Evolutionary conservation across 2,113 vertebrate species (phyloP), one percentile per base, ranked within the genome.

Genomic region (Talpa occidentalis): DNA sequence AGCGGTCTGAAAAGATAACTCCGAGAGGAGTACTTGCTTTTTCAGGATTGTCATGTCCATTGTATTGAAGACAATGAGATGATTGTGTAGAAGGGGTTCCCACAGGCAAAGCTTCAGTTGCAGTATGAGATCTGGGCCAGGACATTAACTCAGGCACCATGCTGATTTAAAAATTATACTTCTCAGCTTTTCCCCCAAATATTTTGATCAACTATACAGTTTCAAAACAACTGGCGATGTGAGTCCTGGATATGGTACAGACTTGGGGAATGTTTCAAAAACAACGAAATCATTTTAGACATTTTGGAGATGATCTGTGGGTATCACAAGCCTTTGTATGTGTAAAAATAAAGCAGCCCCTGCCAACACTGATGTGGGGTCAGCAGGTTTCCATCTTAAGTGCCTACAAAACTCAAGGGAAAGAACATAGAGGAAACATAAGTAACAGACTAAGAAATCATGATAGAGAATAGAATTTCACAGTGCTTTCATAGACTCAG

Each of bases 221-320:
- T 97, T 96, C 97, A 97, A 96, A 96, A 86, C 79, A 95, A 94
- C 10, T 11, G 49, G 88, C 70, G 76, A 94, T 95, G 49, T 67
- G 94, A 90, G 60, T 62, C n/a, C 83, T 92, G 59, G 66, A 67
- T 74, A 54, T 2, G 30, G 30, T 37, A 72, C 42, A 86, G 83
- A 80, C 66, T 87, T 6, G 0, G 73, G 82, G 89, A 91, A 64
- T n/a, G 62, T 93, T 96, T 97, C 74, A 95, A 96, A 96, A 93
- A 90, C 87, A 97, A 90, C 32, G 88, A 47, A 73, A 88, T 95
- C 67, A 37, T 73, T 54, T 94, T 19, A 76, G 91, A 92, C 91
- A 17, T 81, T 97, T 95, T 88, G 76, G 79, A 84, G 86, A 95
- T 81, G 49, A 90, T 94, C 80, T 89, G 74, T 44, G 44, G 90